Percentiles rank a stretch among this genome's conserved stretches.
Evolutionary conservation across 1,140 invertebrate species (phyloP).

Genomic region (Lamellibrachia luymesi): DNA sequence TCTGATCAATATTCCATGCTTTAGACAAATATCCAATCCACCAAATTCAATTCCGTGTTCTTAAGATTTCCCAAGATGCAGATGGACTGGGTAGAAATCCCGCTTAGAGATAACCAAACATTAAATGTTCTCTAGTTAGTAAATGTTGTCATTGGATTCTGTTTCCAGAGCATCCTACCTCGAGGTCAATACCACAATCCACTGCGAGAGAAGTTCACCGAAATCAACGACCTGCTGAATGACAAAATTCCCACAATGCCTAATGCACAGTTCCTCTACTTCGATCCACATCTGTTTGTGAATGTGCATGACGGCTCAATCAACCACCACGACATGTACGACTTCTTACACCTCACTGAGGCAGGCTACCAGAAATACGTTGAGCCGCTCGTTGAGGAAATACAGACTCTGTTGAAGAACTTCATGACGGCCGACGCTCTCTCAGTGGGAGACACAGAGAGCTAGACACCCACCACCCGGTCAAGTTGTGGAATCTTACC

Average conservation of each 20-base stretch:
- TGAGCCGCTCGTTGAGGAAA: conserved; percentile 52
- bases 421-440: conserved; percentile 43
- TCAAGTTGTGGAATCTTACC: not conserved
- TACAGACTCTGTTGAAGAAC: conserved; percentile 48
- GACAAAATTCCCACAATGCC: conserved; percentile 63
- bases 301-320: conserved; percentile 68
- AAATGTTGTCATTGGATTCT: not conserved
- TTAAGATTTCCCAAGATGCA: too few species aligned
- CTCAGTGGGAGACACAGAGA: conserved; percentile 33
- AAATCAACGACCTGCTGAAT: conserved; percentile 73
- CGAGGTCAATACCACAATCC: conserved; percentile 79
- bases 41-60: too few species aligned
- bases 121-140: too few species aligned
- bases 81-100: too few species aligned
- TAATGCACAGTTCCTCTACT: conserved; percentile 62
- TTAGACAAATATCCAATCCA: too few species aligned
- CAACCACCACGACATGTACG: conserved; percentile 82
- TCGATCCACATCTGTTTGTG: conserved; percentile 70
- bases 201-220: conserved; percentile 71
- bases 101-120: too few species aligned
- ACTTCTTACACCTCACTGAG: conserved; percentile 82
- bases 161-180: conserved; percentile 72
- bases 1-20: too few species aligned
- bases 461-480: not conserved
- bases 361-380: conserved; percentile 72